phyloP scores from a whole-genome alignment of 2,113 vertebrate genomes.

The Dasypus novemcinctus region DNA sequence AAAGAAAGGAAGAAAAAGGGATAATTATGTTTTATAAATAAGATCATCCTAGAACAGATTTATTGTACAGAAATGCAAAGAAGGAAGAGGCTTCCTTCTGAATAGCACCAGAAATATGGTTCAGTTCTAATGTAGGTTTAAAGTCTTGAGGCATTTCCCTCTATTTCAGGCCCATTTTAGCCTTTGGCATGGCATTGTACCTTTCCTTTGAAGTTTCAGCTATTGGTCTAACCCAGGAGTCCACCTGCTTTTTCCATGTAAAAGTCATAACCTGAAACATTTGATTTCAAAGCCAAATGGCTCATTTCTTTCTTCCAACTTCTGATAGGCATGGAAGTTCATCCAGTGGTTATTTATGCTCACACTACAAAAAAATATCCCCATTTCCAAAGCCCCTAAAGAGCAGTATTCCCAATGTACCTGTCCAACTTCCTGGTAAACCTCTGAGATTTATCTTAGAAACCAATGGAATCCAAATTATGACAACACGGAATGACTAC shows the following conservation, averaged over 20 bases:
- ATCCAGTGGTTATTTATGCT: not conserved
- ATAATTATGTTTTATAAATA: not conserved
- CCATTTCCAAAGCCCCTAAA: not conserved
- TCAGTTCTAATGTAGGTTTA: not conserved
- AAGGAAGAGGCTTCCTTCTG: not conserved
- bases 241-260: not conserved
- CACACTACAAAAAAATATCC: not conserved
- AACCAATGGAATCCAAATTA: not conserved
- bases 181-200: not conserved
- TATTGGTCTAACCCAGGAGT: not conserved
- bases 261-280: not conserved
- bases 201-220: not conserved
- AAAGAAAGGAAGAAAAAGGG: not conserved
- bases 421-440: not conserved
- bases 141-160: not conserved
- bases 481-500: not conserved
- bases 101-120: not conserved
- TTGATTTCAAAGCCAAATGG: constrained; percentile 1
- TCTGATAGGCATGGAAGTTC: not conserved
- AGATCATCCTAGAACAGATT: not conserved
- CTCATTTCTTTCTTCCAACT: not conserved
- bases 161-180: not conserved
- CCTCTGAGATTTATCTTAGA: not conserved
- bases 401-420: not conserved
- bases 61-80: not conserved